Conservation (phyloP, 2,797 vertebrate species). For the Pantherophis alleghaniensis region DNA sequence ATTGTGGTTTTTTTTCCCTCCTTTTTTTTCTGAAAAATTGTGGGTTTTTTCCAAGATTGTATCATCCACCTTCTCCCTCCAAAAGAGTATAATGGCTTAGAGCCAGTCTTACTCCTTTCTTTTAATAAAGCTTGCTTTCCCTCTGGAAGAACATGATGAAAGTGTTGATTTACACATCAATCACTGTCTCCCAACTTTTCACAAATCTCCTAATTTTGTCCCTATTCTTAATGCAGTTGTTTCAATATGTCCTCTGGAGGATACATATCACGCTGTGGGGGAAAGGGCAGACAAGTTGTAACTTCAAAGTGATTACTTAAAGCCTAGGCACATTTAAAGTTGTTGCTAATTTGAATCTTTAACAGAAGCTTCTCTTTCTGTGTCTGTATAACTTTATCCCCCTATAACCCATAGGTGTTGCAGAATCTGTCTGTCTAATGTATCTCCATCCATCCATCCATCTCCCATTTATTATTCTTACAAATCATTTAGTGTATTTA, state of each 20-base stretch:
- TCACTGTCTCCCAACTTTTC: not conserved
- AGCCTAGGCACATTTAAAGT: not conserved
- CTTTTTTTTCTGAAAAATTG: not conserved
- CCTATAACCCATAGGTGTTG: not conserved
- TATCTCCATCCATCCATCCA: not conserved
- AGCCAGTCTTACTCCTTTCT: not conserved
- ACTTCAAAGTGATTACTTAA: not conserved
- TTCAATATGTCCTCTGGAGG: constrained; percentile 14
- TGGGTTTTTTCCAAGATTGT: not conserved
- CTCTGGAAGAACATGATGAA: constrained; percentile 15
- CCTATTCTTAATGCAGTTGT: not conserved
- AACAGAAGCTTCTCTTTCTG: not conserved
- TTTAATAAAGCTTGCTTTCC: constrained; percentile 4
- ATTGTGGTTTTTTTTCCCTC: fast-evolving
- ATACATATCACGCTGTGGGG: not conserved
- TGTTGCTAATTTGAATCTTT: not conserved
- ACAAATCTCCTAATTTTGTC: not conserved
- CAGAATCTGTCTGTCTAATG: not conserved
- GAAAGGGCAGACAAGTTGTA: not conserved
- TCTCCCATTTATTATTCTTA: not conserved
- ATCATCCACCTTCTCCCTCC: not conserved
- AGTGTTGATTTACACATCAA: constrained; percentile 17
- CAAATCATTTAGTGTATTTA: not conserved
- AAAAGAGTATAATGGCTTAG: constrained; percentile 3
- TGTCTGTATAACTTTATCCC: not conserved